These are phyloP conservation scores for Adineta ricciae DNA, from an alignment of 2,888 invertebrate genomes.

Conservation along the genomic window DNA sequence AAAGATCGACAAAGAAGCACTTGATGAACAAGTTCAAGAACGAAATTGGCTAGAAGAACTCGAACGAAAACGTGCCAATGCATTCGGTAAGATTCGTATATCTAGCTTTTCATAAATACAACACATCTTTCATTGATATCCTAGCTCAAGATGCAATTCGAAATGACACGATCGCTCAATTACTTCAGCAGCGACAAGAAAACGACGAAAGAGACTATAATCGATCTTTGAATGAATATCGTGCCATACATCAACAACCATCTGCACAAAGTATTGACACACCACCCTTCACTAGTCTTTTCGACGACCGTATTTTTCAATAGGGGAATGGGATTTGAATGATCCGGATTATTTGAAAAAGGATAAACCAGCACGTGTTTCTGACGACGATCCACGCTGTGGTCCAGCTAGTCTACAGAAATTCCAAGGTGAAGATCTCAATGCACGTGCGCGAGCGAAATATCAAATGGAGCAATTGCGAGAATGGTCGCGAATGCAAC, in stretches of 20 bases:
- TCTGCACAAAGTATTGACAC: conserved; percentile 58
- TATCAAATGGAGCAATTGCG: conserved; percentile 70
- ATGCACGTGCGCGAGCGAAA: conserved; percentile 59
- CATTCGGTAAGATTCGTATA: conserved; percentile 53
- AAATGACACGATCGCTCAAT: conserved; percentile 46
- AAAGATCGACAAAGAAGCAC: conserved; percentile 65
- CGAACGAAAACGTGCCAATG: conserved; percentile 57
- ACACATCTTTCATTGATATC: no score
- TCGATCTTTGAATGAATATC: conserved; percentile 65
- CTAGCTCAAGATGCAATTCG: conserved; percentile 47
- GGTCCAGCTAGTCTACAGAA: conserved; percentile 74
- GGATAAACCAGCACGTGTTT: conserved; percentile 61
- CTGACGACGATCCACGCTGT: conserved; percentile 64
- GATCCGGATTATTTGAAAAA: conserved; percentile 69
- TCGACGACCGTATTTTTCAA: no score
- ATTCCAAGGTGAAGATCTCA: conserved; percentile 76
- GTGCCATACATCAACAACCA: conserved; percentile 64
- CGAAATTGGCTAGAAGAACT: conserved; percentile 61
- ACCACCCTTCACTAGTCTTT: no score
- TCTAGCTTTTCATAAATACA: no score
- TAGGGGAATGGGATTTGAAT: conserved; percentile 69
- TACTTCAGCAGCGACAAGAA: conserved; percentile 44
- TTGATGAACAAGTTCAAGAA: conserved; percentile 71
- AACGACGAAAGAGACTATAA: conserved; percentile 60
- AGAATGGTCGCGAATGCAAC: conserved; percentile 77